Conservation (phyloP, 2,888 invertebrate genomes). For the Trimorus sp. region DNA sequence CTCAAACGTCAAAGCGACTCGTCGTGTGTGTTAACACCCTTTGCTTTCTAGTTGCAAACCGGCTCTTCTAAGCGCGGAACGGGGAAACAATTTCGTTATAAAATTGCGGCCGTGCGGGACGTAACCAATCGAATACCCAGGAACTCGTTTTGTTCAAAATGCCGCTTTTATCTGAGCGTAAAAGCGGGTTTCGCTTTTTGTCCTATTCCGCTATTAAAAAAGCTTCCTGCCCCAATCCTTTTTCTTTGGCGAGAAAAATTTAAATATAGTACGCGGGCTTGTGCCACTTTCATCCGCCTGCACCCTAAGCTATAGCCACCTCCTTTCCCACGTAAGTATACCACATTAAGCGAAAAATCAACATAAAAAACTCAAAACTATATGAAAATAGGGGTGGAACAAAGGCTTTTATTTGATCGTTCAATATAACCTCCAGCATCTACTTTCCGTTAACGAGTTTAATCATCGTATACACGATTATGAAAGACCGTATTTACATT, state of each 20-base stretch:
- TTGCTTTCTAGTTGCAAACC: slow-evolving; percentile 45
- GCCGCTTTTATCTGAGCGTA: slow-evolving; percentile 65
- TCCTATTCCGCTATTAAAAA: slow-evolving; percentile 63
- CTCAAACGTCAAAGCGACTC: slow-evolving; percentile 47
- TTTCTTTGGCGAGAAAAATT: slow-evolving; percentile 67
- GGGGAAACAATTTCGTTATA: slow-evolving; percentile 57
- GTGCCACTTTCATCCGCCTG: slow-evolving; percentile 56
- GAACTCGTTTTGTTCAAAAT: slow-evolving; percentile 60
- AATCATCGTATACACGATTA: slow-evolving; percentile 52
- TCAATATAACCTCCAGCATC: slow-evolving; percentile 54
- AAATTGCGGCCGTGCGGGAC: slow-evolving; percentile 43
- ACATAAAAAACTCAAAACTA: slow-evolving; percentile 61
- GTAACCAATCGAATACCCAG: slow-evolving; percentile 62
- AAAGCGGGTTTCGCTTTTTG: slow-evolving; percentile 65
- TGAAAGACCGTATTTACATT: slow-evolving; percentile 55
- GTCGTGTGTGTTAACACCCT: slow-evolving; percentile 50
- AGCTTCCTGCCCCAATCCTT: slow-evolving; percentile 44
- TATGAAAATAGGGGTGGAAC: slow-evolving; percentile 62
- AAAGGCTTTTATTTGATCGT: slow-evolving; percentile 46
- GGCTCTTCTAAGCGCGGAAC: slow-evolving; percentile 42
- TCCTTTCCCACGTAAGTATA: slow-evolving; percentile 78
- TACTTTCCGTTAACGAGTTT: slow-evolving; percentile 61
- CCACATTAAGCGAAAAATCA: slow-evolving; percentile 76
- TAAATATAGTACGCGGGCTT: slow-evolving; percentile 73
- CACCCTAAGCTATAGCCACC: slow-evolving; percentile 70